These are phyloP conservation scores for Gymnobelideus leadbeateri DNA, from an alignment of 2,113 vertebrate species.

Conservation along the genomic window DNA sequence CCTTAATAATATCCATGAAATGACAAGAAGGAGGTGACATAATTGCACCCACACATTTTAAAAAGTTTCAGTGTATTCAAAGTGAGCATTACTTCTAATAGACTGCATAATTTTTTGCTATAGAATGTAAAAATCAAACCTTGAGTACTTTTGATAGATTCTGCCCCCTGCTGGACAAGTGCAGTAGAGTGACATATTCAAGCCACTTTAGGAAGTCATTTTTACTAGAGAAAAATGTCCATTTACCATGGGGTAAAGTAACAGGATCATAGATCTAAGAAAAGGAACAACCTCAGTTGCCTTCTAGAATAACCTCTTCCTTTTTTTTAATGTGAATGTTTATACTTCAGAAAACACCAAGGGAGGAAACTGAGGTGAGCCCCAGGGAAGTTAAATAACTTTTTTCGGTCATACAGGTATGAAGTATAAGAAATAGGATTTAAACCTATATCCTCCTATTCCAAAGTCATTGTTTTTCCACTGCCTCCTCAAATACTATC, in stretches of 20 bases:
- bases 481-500: neutral
- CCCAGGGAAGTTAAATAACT: neutral
- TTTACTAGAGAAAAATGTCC: constrained; percentile 25
- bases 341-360: neutral
- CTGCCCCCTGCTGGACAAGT: constrained; percentile 84
- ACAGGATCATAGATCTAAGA: neutral
- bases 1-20: constrained; percentile 48
- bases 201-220: constrained; percentile 1
- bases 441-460: neutral
- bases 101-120: neutral
- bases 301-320: neutral
- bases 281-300: neutral
- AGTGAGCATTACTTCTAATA: constrained; percentile 14
- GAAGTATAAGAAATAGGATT: neutral
- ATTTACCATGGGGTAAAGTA: constrained; percentile 16
- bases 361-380: neutral
- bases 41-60: constrained; percentile 4
- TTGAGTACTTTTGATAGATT: constrained; percentile 37
- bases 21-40: constrained; percentile 8
- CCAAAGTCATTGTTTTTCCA: neutral
- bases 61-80: constrained; percentile 36
- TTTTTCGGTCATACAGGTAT: neutral
- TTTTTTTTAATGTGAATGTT: neutral
- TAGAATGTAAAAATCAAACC: neutral
- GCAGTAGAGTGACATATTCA: constrained; percentile 11